These are phyloP conservation scores for Mycetomoellerius zeteki DNA, from an alignment of 1,140 invertebrate genomes.

Conservation along the genomic window DNA sequence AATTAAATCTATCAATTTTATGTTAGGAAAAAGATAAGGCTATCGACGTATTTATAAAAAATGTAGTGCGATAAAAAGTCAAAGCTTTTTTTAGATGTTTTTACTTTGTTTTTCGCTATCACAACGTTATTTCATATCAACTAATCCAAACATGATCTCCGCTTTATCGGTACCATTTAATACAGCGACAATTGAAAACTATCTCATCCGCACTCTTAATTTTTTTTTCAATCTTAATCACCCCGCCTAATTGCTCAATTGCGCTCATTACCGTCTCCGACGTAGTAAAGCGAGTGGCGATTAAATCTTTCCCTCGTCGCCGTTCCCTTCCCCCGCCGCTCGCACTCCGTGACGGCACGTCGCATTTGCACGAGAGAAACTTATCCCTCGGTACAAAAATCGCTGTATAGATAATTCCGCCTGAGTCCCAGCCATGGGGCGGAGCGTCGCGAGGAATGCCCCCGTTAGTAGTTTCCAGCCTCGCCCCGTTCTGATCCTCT, in stretches of 20 bases:
- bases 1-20: slow-evolving; percentile 7
- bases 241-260: slow-evolving; percentile 87
- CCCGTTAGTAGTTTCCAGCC: slow-evolving; percentile 44
- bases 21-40: background rate
- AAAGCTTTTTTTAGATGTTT: background rate
- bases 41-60: background rate
- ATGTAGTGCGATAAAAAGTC: background rate
- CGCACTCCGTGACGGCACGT: slow-evolving; percentile 61
- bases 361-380: slow-evolving; percentile 76
- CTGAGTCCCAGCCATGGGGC: slow-evolving; percentile 45
- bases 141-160: background rate
- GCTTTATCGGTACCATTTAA: slow-evolving; percentile 13
- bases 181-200: slow-evolving; percentile 69
- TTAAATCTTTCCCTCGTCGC: slow-evolving; percentile 81
- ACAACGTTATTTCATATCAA: no score
- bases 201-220: slow-evolving; percentile 65
- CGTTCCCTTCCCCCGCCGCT: slow-evolving; percentile 38
- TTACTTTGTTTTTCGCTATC: background rate
- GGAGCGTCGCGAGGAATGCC: slow-evolving; percentile 68
- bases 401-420: slow-evolving; percentile 60
- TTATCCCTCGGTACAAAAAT: slow-evolving; percentile 77
- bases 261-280: slow-evolving; percentile 86
- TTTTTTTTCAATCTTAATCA: slow-evolving; percentile 80
- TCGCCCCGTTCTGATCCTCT: slow-evolving; percentile 72
- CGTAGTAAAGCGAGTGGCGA: slow-evolving; percentile 83